These are phyloP conservation scores for Clepsis dumicolana DNA, from an alignment of 2,888 invertebrate species.

Conservation along the genomic window DNA sequence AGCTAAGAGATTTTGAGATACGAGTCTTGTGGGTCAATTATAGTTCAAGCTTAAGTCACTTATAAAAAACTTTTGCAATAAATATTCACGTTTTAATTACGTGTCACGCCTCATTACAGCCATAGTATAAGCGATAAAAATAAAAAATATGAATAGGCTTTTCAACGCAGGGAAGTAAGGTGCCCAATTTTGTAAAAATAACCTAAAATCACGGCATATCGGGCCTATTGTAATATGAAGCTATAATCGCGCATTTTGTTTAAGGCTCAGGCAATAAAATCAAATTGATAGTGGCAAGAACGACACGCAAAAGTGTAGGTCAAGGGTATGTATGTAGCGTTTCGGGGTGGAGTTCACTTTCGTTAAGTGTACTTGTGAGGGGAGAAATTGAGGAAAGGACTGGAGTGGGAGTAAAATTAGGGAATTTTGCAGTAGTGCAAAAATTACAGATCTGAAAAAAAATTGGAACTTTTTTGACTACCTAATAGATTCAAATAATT, in stretches of 20 bases:
- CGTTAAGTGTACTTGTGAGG: background rate
- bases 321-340: constrained; percentile 28
- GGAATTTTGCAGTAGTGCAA: background rate
- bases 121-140: background rate
- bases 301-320: constrained; percentile 37
- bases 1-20: no score
- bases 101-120: no score
- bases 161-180: background rate
- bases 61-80: no score
- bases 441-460: no score
- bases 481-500: no score
- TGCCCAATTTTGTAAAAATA: constrained; percentile 33
- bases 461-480: no score
- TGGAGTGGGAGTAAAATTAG: background rate
- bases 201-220: constrained; percentile 30
- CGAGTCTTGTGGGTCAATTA: no score
- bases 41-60: no score
- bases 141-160: background rate
- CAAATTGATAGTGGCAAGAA: constrained; percentile 32
- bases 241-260: constrained; percentile 42
- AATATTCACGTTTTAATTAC: no score
- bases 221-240: constrained; percentile 25
- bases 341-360: background rate
- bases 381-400: background rate
- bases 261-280: constrained; percentile 39